Conservation (phyloP, 2,113 vertebrate genomes). For the Hippocampus abdominalis region DNA sequence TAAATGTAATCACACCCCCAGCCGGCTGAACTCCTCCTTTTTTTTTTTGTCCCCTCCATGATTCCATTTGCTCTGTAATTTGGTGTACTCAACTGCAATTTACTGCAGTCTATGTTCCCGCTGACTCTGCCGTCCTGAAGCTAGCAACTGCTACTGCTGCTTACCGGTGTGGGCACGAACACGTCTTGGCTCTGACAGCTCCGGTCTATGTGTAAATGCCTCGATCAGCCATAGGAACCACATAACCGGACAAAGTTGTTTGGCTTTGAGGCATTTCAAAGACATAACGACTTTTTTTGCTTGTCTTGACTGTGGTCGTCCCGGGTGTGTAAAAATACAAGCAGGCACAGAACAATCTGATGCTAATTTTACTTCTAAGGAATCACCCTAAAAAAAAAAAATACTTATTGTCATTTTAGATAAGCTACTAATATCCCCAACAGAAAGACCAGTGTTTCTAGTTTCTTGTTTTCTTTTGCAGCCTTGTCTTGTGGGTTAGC, state of each 20-base stretch:
- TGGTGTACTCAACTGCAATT: background rate
- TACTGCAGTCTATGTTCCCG: constrained; percentile 1
- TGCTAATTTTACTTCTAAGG: background rate
- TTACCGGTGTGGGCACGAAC: background rate
- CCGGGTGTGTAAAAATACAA: background rate
- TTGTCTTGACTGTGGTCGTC: background rate
- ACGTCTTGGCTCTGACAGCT: background rate
- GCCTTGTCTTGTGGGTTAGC: constrained; percentile 27
- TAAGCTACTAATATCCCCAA: constrained; percentile 9
- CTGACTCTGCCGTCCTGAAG: constrained; percentile 4
- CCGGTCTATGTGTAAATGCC: background rate
- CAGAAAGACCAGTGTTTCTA: constrained; percentile 21
- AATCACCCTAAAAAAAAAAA: background rate
- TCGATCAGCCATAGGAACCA: background rate
- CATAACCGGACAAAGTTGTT: background rate
- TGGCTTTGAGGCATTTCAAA: background rate
- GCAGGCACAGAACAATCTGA: background rate
- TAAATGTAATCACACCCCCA: constrained; percentile 15
- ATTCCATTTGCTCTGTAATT: background rate
- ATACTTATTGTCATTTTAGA: background rate
- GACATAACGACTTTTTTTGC: background rate
- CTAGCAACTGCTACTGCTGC: background rate
- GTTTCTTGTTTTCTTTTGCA: constrained; percentile 14
- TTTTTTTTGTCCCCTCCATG: background rate
- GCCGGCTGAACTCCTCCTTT: constrained; percentile 7